Base-by-base conservation (phyloP, 2,888 invertebrate genomes). In the Caenorhabditis afra region DNA sequence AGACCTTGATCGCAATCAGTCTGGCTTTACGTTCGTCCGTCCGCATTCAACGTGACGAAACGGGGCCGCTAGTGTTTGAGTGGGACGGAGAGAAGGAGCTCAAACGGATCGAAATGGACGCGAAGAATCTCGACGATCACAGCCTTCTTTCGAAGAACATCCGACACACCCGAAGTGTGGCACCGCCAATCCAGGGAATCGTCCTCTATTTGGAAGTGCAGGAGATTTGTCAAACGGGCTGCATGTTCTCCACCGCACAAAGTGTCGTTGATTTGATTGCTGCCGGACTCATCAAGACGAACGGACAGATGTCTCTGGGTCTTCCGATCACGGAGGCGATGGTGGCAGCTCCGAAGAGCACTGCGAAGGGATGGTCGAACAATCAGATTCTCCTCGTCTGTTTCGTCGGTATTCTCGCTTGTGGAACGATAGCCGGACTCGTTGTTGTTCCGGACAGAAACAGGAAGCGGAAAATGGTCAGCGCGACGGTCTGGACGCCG, bases 261-360 rank as follows among this genome's bases (percentile, higher is more conserved):
- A 83, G 81, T 23, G 85, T 89, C 4, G 88, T 86, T 20, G 71
- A 82, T 4, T 86, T 79, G 55, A 61, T 89, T 45, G 84, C 87
- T 8, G 87, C 87, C 16, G 81, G 84, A 7, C 73, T 78, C 8
- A 82, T 84, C 11, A 87, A 87, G 52, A 68, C 73, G 3, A 37
- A 65, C 18, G 68, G 59, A 41, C n/a, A 14, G 45, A 61, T 14
- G 39, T 62, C 68, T 10, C 45, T 74, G 11, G 79, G 76, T 16
- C 44, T 81, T 8, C 76, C 81, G 0, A 73, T 81, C 37, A 68
- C 59, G 0, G 79, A 76, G 39, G 82, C 79, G 0, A 80, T 77
- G 22, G 82, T 79, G 0, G 77, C 59, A 18, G 16, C 52, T 12
- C 71, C 77, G 18, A 22, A 20, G 8, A 18, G 16, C 16, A 10